These are phyloP conservation scores for Agriotes lineatus DNA, from an alignment of 2,888 invertebrate species.

Conservation along the genomic window DNA sequence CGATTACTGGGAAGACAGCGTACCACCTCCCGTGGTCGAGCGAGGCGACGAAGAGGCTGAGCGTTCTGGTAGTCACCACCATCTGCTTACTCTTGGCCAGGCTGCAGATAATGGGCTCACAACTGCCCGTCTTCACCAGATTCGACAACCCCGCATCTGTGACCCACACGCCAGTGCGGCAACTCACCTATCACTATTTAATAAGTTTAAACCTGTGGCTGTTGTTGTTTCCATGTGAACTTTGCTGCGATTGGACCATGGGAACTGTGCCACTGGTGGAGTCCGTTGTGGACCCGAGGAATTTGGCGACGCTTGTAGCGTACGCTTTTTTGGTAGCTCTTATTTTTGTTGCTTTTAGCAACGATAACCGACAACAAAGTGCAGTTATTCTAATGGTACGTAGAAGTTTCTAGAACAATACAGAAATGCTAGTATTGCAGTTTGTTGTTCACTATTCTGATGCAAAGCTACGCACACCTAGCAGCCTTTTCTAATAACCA, in stretches of 20 bases:
- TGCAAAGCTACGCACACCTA: too few relatives aligned
- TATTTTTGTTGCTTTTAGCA: constrained; percentile 70
- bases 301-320: constrained; percentile 81
- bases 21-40: constrained; percentile 71
- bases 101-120: constrained; percentile 95
- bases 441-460: too few relatives aligned
- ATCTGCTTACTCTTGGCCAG: constrained; percentile 84
- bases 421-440: too few relatives aligned
- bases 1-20: constrained; percentile 69
- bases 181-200: constrained; percentile 93
- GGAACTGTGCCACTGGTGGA: constrained; percentile 90
- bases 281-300: constrained; percentile 83
- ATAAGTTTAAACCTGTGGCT: constrained; percentile 93
- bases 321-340: constrained; percentile 74
- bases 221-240: constrained; percentile 86
- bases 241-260: constrained; percentile 99
- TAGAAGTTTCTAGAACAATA: constrained; percentile 51
- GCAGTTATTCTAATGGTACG: constrained; percentile 78
- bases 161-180: constrained; percentile 83
- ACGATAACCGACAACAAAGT: constrained; percentile 74
- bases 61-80: constrained; percentile 84
- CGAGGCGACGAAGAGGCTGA: constrained; percentile 81
- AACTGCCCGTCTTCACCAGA: constrained; percentile 95
- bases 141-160: constrained; percentile 98
- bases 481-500: too few relatives aligned